Percentiles rank a stretch among this genome's conserved stretches.
These are phyloP conservation scores for Passer montanus DNA, from an alignment of 2,113 vertebrate species.

Conservation along the genomic window DNA sequence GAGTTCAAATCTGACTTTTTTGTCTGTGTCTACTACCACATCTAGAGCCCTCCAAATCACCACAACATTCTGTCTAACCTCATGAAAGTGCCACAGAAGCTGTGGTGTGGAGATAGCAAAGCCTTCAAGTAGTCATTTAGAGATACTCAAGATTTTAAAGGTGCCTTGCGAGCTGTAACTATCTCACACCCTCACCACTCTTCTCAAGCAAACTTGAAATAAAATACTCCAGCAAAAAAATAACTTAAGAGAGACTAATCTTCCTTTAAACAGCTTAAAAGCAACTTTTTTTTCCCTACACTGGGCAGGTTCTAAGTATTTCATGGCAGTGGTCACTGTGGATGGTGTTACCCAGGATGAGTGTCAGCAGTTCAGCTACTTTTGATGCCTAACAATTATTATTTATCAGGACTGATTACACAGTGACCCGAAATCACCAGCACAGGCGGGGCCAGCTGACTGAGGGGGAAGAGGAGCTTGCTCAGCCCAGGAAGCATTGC, in stretches of 20 bases:
- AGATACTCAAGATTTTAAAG: background rate
- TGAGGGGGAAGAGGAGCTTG: background rate
- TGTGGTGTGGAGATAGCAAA: background rate
- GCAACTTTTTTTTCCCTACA: accelerated
- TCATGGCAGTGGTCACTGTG: background rate
- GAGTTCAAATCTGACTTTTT: background rate
- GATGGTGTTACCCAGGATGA: background rate
- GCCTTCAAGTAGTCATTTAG: background rate
- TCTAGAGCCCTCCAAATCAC: background rate
- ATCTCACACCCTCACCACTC: background rate
- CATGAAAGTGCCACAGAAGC: background rate
- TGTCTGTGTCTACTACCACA: background rate
- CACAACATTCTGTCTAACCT: background rate
- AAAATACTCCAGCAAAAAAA: background rate
- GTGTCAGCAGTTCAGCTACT: background rate
- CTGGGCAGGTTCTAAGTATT: background rate
- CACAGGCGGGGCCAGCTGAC: background rate
- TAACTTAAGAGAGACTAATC: background rate
- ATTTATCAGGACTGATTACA: background rate
- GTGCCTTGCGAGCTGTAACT: background rate
- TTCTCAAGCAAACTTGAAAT: background rate
- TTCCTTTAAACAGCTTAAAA: background rate
- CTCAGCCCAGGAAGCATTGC: background rate
- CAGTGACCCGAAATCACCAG: background rate
- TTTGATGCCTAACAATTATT: background rate